Percentiles rank a stretch among this genome's conserved stretches.
Evolutionary conservation across 2,888 invertebrate species (phyloP).

Genomic region (Esperia sulphurella): DNA sequence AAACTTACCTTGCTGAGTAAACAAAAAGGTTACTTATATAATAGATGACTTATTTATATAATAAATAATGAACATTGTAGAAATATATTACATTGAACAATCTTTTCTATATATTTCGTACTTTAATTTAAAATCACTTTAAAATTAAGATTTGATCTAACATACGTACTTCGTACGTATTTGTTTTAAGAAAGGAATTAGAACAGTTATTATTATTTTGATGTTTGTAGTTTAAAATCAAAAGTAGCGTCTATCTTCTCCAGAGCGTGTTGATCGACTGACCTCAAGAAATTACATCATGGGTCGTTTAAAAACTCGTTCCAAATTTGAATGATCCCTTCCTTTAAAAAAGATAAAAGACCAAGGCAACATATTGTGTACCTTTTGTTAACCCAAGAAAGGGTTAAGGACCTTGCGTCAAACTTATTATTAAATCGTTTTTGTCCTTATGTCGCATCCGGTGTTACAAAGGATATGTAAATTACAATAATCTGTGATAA

Average conservation of each 20-base stretch:
- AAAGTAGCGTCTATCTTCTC: constrained; percentile 49
- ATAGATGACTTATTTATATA: no score
- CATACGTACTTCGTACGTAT: no score
- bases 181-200: not conserved
- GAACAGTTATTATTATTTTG: no score
- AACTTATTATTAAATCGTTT: constrained; percentile 78
- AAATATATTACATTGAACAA: no score
- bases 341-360: constrained; percentile 54
- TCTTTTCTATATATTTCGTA: no score
- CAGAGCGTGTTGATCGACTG: constrained; percentile 61
- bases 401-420: constrained; percentile 70
- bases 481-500: constrained; percentile 76
- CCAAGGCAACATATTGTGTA: constrained; percentile 72
- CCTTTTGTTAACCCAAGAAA: constrained; percentile 67
- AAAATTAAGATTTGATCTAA: no score
- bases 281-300: constrained; percentile 54
- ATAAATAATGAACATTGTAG: no score
- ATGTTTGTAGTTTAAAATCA: constrained; percentile 13
- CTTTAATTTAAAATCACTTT: not conserved
- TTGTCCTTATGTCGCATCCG: constrained; percentile 74
- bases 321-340: constrained; percentile 72
- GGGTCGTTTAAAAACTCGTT: constrained; percentile 63
- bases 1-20: no score
- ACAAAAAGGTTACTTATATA: no score
- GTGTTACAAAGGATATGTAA: constrained; percentile 72